These are phyloP conservation scores for Drosophila trapezifrons DNA, from an alignment of 1,140 invertebrate genomes.

Conservation along the genomic window DNA sequence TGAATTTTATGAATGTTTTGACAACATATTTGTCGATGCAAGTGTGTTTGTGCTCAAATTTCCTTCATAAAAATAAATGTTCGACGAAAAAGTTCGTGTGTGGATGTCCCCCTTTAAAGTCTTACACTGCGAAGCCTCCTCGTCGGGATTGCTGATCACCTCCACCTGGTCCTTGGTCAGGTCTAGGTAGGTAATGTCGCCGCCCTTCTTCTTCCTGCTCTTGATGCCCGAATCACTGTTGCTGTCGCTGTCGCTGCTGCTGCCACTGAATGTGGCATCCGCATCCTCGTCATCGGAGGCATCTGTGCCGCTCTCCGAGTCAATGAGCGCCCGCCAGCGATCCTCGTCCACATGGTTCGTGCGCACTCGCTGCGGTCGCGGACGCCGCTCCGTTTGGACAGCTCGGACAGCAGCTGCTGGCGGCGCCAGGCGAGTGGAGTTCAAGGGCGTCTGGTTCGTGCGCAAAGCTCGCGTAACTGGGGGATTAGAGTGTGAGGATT, in stretches of 20 bases:
- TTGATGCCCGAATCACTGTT: constrained; percentile 4
- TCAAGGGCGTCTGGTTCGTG: constrained; percentile 51
- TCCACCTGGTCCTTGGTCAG: constrained; percentile 67
- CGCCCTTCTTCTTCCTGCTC: background rate
- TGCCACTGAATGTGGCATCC: constrained; percentile 34
- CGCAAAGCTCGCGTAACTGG: constrained; percentile 62
- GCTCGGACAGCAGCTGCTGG: background rate
- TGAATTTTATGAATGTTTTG: no score
- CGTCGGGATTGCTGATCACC: constrained; percentile 52
- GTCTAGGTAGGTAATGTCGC: constrained; percentile 66
- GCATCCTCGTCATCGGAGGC: constrained; percentile 68
- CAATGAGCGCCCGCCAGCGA: constrained; percentile 67
- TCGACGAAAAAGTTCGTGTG: no score
- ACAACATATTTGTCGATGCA: no score
- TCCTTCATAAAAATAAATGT: no score
- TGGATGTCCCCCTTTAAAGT: no score
- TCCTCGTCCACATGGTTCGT: constrained; percentile 51
- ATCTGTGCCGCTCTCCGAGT: constrained; percentile 61
- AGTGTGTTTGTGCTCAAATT: no score
- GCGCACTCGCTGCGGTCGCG: constrained; percentile 5
- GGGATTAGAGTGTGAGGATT: background rate
- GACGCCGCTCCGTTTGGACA: constrained; percentile 27
- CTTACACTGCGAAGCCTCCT: constrained; percentile 18
- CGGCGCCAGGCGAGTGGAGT: constrained; percentile 62
- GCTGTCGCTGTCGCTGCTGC: background rate